Conservation (phyloP, 2,113 vertebrate species). For the Copsychus sechellarum region DNA sequence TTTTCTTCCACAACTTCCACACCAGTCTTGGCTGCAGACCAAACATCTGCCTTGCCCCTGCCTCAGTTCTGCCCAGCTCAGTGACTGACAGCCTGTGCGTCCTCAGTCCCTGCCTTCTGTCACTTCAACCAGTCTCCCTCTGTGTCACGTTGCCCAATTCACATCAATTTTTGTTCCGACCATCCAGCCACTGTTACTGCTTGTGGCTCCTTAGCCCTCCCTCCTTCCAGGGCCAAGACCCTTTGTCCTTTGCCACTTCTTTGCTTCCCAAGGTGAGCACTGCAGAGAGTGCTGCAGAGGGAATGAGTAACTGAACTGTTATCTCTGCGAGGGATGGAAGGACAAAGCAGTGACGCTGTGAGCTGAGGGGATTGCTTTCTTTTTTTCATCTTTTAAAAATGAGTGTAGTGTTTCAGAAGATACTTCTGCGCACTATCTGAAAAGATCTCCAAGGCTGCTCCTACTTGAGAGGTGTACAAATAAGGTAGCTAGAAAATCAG, state of each 20-base stretch:
- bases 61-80: neutral
- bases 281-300: neutral
- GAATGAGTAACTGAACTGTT: neutral
- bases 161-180: neutral
- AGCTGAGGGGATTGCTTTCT: neutral
- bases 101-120: neutral
- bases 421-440: neutral
- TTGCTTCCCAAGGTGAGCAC: neutral
- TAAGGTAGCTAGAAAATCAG: neutral
- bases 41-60: neutral
- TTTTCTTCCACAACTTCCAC: neutral
- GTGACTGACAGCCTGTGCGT: neutral
- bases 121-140: fast-evolving
- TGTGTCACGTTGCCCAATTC: neutral
- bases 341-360: neutral
- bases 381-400: neutral
- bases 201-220: neutral
- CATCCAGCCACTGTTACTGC: neutral
- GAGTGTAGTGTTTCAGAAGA: neutral
- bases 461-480: neutral
- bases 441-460: neutral
- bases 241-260: neutral
- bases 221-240: neutral
- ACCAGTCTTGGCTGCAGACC: neutral
- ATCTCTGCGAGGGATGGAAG: neutral